Percentiles rank a stretch among this genome's conserved stretches.
These are phyloP conservation scores for Folsomia candida DNA, from an alignment of 2,888 invertebrate species.

Conservation along the genomic window DNA sequence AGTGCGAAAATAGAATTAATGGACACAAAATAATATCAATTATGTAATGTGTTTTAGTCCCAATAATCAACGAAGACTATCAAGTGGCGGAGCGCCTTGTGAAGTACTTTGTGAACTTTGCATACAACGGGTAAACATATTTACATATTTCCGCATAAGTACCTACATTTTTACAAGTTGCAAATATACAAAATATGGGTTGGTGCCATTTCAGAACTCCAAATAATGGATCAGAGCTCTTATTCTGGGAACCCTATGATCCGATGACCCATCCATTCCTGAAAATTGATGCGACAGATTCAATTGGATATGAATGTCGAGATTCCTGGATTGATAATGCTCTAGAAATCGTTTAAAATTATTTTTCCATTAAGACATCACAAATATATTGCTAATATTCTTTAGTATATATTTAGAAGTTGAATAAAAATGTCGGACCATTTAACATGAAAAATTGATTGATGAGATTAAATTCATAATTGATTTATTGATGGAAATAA, in stretches of 20 bases:
- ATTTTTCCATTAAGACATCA: background rate
- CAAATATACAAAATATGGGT: background rate
- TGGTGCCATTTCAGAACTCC: slow-evolving; percentile 36
- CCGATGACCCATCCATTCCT: slow-evolving; percentile 29
- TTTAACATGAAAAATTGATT: too few species aligned
- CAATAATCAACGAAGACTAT: slow-evolving; percentile 12
- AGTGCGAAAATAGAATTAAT: slow-evolving; percentile 7
- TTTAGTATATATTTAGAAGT: too few species aligned
- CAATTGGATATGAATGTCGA: slow-evolving; percentile 29
- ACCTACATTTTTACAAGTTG: background rate
- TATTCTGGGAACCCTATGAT: slow-evolving; percentile 24
- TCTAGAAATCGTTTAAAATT: slow-evolving; percentile 26
- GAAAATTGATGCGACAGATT: slow-evolving; percentile 29
- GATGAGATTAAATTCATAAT: too few species aligned
- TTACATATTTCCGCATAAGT: slow-evolving; percentile 1
- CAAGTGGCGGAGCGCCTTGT: slow-evolving; percentile 26
- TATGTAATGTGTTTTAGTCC: slow-evolving; percentile 26
- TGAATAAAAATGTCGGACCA: too few species aligned
- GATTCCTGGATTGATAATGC: slow-evolving; percentile 35
- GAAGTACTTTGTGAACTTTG: slow-evolving; percentile 34
- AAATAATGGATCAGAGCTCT: too few species aligned
- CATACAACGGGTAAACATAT: slow-evolving; percentile 24
- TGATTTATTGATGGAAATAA: background rate
- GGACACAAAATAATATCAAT: slow-evolving; percentile 18
- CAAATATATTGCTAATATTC: too few species aligned